Conservation (phyloP, 2,113 vertebrate species). For the Etheostoma cragini region DNA sequence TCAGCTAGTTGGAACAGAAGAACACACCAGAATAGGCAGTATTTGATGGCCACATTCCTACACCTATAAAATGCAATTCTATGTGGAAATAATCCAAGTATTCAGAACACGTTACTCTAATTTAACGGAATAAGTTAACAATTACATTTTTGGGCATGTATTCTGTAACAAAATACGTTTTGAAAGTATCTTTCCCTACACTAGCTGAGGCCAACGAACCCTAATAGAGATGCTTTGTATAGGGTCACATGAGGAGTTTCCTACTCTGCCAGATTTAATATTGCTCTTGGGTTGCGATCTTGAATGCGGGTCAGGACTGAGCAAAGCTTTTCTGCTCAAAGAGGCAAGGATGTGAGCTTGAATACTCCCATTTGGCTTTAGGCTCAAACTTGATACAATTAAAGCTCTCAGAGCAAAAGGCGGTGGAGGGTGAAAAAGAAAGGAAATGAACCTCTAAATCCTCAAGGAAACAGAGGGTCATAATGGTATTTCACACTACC, state of each 20-base stretch:
- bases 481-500: conserved; percentile 47
- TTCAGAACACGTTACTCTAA: too few species aligned
- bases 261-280: conserved; percentile 74
- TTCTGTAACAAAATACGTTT: too few species aligned
- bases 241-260: conserved; percentile 64
- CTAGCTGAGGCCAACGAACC: conserved; percentile 38
- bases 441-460: conserved; percentile 58
- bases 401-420: conserved; percentile 51
- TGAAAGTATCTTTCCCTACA: too few species aligned
- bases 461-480: conserved; percentile 18
- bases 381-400: conserved; percentile 57
- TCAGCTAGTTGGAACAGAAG: too few species aligned
- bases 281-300: conserved; percentile 72
- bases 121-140: too few species aligned
- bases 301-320: conserved; percentile 58
- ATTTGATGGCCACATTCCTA: too few species aligned
- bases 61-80: too few species aligned
- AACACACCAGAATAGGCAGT: too few species aligned
- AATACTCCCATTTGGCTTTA: conserved; percentile 68
- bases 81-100: too few species aligned
- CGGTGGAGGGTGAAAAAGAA: conserved; percentile 26
- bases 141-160: too few species aligned
- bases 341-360: conserved; percentile 56
- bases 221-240: conserved; percentile 64
- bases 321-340: conserved; percentile 53